These are phyloP conservation scores for Pseudocheirus occidentalis DNA, from an alignment of 2,797 vertebrate species.

Conservation along the genomic window DNA sequence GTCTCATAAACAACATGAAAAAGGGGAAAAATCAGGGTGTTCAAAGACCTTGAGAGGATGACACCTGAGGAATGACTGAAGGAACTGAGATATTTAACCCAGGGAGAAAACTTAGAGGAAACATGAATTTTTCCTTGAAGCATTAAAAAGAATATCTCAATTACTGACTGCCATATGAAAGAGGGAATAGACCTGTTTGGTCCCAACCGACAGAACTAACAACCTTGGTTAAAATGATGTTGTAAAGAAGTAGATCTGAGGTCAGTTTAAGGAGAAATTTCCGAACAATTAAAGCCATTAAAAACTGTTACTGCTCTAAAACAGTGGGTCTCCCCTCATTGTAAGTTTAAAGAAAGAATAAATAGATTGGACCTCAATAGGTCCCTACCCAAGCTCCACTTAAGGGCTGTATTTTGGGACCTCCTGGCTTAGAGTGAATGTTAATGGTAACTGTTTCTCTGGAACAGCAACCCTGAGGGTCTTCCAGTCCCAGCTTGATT, in stretches of 20 bases:
- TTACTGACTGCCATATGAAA: neutral
- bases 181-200: neutral
- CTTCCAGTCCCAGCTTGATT: too few relatives aligned
- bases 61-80: neutral
- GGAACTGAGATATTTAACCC: neutral
- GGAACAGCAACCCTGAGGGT: too few relatives aligned
- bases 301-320: neutral
- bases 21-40: neutral
- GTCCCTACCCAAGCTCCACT: too few relatives aligned
- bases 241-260: neutral
- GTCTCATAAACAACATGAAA: neutral
- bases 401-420: too few relatives aligned
- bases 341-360: neutral
- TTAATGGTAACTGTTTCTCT: too few relatives aligned
- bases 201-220: neutral
- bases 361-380: neutral
- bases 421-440: too few relatives aligned
- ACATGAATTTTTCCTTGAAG: neutral
- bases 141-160: neutral
- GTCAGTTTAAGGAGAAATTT: neutral
- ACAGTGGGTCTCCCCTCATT: neutral
- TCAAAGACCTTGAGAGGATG: neutral
- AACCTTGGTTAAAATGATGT: neutral
- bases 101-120: neutral
- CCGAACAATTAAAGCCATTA: neutral